These are phyloP conservation scores for Deroplatys truncata DNA, from an alignment of 2,888 invertebrate genomes.

Conservation along the genomic window DNA sequence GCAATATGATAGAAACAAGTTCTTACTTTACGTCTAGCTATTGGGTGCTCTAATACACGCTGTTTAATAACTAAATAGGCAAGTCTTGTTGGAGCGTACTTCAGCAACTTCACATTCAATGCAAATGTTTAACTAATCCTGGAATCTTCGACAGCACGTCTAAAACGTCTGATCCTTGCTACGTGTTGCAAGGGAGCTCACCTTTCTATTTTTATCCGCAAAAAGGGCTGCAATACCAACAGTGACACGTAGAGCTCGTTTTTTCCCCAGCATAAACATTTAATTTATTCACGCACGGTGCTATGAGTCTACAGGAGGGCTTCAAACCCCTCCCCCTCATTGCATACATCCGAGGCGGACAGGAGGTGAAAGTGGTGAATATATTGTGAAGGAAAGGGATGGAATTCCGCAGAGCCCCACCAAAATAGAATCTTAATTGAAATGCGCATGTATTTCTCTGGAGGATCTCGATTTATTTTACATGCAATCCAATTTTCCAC, in stretches of 20 bases:
- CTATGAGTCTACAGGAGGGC: background rate
- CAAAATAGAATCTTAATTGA: background rate
- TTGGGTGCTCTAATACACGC: too few relatives aligned
- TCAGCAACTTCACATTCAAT: too few relatives aligned
- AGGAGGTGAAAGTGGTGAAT: background rate
- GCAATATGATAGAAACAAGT: too few relatives aligned
- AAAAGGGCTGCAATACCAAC: background rate
- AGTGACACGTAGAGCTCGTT: background rate
- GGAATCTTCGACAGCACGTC: too few relatives aligned
- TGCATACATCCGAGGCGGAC: background rate
- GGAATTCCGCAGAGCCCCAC: background rate
- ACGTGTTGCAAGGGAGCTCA: too few relatives aligned
- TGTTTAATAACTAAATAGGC: too few relatives aligned
- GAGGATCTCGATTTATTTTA: too few relatives aligned
- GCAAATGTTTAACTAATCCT: too few relatives aligned
- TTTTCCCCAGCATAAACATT: background rate
- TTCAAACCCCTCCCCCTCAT: background rate
- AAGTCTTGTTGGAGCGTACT: too few relatives aligned
- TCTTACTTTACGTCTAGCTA: too few relatives aligned
- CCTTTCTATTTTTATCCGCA: background rate
- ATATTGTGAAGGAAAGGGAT: background rate
- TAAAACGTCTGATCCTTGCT: too few relatives aligned
- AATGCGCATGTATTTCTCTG: background rate
- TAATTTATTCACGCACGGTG: background rate
- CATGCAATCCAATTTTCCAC: too few relatives aligned